A percentile compares a stretch with the other conserved stretches of the same genome.
Conservation (phyloP, 2,797 vertebrate genomes). For the Eospalax fontanierii region DNA sequence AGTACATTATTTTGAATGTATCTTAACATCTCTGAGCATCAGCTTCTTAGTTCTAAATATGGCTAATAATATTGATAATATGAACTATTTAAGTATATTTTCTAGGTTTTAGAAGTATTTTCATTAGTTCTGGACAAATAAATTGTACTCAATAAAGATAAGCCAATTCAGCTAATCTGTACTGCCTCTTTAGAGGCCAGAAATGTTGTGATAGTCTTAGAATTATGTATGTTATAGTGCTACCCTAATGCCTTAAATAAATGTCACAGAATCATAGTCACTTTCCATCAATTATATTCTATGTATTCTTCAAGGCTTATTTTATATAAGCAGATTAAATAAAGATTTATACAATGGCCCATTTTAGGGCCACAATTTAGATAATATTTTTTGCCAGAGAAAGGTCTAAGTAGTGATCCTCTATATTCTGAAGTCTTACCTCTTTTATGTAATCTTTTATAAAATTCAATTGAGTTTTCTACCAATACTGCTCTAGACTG, state of each 20-base stretch:
- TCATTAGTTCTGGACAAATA: conserved; percentile 21
- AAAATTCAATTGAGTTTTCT: conserved; percentile 67
- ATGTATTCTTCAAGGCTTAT: conserved; percentile 47
- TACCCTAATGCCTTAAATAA: conserved; percentile 40
- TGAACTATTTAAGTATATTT: not conserved
- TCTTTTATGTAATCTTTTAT: conserved; percentile 58
- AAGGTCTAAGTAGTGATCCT: not conserved
- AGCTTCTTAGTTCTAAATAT: conserved; percentile 27
- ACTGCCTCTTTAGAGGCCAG: not conserved
- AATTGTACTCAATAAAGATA: conserved; percentile 15
- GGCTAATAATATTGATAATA: not conserved
- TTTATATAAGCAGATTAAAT: conserved; percentile 58
- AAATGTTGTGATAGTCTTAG: conserved; percentile 8
- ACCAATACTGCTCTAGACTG: not conserved
- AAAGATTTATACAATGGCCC: conserved; percentile 36
- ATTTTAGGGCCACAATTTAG: conserved; percentile 25
- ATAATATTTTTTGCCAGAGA: conserved; percentile 60
- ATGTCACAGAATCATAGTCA: conserved; percentile 2
- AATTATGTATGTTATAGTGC: not conserved
- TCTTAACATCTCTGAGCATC: not conserved
- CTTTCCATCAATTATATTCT: conserved; percentile 59
- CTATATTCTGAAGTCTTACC: conserved; percentile 47
- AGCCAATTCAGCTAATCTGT: not conserved
- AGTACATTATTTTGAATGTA: not conserved
- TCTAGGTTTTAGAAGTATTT: not conserved